A percentile compares a stretch with the other conserved stretches of the same genome.
Evolutionary conservation across 53 echinoderm and acorn worm genomes (phyloP).

Genomic region (Henricia sp.): DNA sequence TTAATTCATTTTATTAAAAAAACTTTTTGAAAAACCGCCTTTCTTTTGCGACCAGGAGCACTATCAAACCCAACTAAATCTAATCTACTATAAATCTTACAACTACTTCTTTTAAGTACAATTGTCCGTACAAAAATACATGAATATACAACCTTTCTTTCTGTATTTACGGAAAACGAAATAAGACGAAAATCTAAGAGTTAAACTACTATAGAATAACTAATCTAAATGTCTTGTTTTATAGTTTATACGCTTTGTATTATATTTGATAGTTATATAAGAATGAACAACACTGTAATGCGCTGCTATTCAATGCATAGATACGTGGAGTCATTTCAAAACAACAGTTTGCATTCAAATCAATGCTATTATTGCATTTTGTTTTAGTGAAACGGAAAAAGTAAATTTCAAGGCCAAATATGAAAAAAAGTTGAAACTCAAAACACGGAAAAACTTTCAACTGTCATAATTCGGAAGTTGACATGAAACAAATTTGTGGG

Average conservation of each 20-base stretch:
- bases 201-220: slow-evolving; percentile 25
- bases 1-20: no score
- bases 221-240: slow-evolving; percentile 44
- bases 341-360: slow-evolving; percentile 38
- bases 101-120: slow-evolving; percentile 50
- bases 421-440: no score
- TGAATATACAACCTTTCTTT: slow-evolving; percentile 55
- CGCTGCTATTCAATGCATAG: slow-evolving; percentile 51
- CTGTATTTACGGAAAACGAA: slow-evolving; percentile 9
- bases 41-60: slow-evolving; percentile 10
- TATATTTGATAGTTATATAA: slow-evolving; percentile 2
- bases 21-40: background rate
- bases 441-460: no score
- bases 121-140: slow-evolving; percentile 64
- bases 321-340: slow-evolving; percentile 9
- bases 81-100: slow-evolving; percentile 36
- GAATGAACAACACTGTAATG: slow-evolving; percentile 26
- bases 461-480: no score
- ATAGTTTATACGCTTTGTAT: no score
- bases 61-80: slow-evolving; percentile 40
- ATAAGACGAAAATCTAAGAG: slow-evolving; percentile 17
- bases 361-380: slow-evolving; percentile 53
- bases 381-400: background rate
- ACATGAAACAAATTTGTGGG: background rate
- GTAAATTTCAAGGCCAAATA: no score